phyloP scores from a whole-genome alignment of 1,140 invertebrate species.

The Glossosoma conforme region DNA sequence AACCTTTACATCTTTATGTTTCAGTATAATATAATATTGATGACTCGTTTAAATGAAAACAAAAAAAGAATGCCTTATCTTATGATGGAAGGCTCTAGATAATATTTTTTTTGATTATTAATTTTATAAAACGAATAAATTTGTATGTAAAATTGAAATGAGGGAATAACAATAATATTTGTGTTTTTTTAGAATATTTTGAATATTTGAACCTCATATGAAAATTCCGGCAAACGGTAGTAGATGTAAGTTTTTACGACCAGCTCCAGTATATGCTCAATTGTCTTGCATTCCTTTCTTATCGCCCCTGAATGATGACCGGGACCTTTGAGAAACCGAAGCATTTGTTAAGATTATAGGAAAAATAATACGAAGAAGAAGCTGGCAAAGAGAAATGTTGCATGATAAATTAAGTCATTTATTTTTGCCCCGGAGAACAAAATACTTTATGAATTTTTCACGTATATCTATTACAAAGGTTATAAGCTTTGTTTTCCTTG shows the following conservation, averaged over 20 bases:
- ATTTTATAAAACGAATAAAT: too few species aligned
- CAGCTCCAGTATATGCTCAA: conserved; percentile 3
- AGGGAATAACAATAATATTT: too few species aligned
- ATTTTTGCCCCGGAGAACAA: conserved; percentile 9
- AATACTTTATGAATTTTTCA: conserved; percentile 11
- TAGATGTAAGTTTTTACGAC: conserved; percentile 18
- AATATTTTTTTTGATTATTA: too few species aligned
- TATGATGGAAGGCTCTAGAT: too few species aligned
- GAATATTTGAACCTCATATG: too few species aligned
- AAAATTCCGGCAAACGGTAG: neutral
- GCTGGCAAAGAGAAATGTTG: conserved; percentile 8
- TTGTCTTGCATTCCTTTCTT: conserved; percentile 20
- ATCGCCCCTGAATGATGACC: conserved; percentile 18
- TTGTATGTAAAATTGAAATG: too few species aligned
- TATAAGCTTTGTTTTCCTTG: conserved; percentile 1
- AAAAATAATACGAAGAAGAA: conserved; percentile 15
- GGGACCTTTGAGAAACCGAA: conserved; percentile 12
- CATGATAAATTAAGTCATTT: conserved; percentile 17
- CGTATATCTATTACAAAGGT: too few species aligned
- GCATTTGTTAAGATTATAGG: conserved; percentile 25
- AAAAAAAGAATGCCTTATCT: too few species aligned
- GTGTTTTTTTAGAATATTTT: too few species aligned
- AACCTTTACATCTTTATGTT: too few species aligned
- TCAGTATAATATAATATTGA: too few species aligned
- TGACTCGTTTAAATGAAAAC: too few species aligned